Evolutionary conservation across 1,140 invertebrate species (phyloP), one percentile per base, ranked within the genome.

Genomic region (Trichonephila clavata): DNA sequence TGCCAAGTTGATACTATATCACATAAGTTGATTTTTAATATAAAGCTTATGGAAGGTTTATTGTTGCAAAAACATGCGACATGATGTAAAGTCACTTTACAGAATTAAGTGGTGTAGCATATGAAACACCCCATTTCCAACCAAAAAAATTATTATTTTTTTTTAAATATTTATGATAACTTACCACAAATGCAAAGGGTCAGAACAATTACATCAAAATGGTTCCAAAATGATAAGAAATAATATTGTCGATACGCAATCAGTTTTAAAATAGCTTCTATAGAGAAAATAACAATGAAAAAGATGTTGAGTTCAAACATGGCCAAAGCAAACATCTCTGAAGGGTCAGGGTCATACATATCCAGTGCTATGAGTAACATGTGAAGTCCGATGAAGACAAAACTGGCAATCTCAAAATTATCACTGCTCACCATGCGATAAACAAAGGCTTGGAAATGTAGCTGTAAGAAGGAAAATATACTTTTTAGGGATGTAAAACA

Each of bases 371-470:
- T 99, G 89, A 98, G 99, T 94, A 99, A 97, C 99, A 99, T 99
- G 96, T 99, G 99, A 92, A 99, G 96, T 95, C 98, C 98, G 95
- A 99, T 99, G 96, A 99, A 99, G 96, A 99, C 97, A 99, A 99
- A 99, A 96, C 99, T 99, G 95, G 99, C 97, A 97, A 99, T 99
- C 96, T 99, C 99, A 96, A 99, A 99, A 96, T 99, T 99, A 96
- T 99, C 99, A 96, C 99, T 98, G 92, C 98, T 99, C 94, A 98
- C 98, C 96, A 99, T 97, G 96, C 99, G 98, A 96, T 99, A 99
- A 95, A 99, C 97, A 95, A 99, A 98, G 92, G 97, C 98, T 97
- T 99, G 98, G 88, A 98, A 98, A 96, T 97, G 97, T 97, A 98
- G 98, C 98, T 99, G 96, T 61, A 97, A 95, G 77, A 97, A 77